Conservation (phyloP, 2,797 vertebrate genomes). For the Podarcis lilfordi region DNA sequence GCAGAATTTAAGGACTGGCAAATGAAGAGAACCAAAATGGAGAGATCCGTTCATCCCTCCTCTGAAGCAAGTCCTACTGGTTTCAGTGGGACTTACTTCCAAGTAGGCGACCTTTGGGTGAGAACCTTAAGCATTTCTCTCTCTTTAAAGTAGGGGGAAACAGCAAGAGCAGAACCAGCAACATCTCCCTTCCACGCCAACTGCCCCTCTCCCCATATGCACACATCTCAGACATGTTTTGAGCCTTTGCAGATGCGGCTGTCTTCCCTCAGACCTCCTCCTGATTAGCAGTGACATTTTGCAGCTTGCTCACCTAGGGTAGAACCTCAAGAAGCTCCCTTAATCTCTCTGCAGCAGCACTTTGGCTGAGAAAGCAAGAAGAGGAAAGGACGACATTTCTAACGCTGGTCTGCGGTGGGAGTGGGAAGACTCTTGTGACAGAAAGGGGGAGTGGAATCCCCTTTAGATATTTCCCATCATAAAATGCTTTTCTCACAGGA, state of each 20-base stretch:
- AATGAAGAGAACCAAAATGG: too few relatives aligned
- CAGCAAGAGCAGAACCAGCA: not conserved
- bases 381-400: not conserved
- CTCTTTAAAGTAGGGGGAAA: not conserved
- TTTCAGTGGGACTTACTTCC: not conserved
- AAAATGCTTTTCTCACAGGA: conserved; percentile 8
- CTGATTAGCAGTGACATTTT: conserved; percentile 6
- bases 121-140: not conserved
- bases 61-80: not conserved
- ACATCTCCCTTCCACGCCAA: too few relatives aligned
- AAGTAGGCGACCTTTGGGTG: not conserved
- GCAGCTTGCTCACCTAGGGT: not conserved
- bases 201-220: too few relatives aligned
- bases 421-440: not conserved
- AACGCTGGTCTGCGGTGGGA: not conserved
- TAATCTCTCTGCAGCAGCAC: not conserved
- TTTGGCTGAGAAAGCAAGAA: not conserved
- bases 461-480: not conserved
- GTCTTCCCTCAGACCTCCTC: not conserved
- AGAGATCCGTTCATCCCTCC: not conserved
- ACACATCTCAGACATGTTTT: not conserved
- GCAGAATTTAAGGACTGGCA: too few relatives aligned
- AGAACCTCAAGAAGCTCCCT: not conserved
- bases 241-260: not conserved
- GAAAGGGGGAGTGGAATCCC: not conserved